Conservation (phyloP, 2,888 invertebrate genomes). For the Tetranychus piercei region DNA sequence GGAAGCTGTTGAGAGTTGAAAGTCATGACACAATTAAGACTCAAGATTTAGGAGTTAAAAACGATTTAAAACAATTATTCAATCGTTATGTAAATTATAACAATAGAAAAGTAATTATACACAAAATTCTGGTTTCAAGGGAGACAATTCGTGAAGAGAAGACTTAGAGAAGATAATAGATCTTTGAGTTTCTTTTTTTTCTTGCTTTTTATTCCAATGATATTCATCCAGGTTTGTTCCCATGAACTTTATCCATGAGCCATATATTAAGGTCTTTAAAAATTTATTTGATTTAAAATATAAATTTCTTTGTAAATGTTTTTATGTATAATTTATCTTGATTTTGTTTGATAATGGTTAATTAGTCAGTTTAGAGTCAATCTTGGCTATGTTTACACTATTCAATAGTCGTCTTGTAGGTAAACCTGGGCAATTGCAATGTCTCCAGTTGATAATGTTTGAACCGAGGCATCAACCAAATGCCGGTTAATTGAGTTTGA, state of each 20-base stretch:
- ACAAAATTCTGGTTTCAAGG: neutral
- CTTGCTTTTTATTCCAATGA: neutral
- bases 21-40: neutral
- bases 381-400: neutral
- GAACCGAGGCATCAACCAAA: conserved; percentile 45
- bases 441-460: conserved; percentile 75
- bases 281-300: neutral
- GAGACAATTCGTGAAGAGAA: neutral
- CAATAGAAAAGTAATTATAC: neutral
- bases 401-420: conserved; percentile 16
- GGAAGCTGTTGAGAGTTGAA: neutral
- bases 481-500: conserved; percentile 31
- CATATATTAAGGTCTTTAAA: too few species aligned
- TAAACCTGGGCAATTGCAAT: conserved; percentile 50
- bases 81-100: neutral
- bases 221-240: neutral
- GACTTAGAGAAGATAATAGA: neutral
- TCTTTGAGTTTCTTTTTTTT: neutral
- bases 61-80: neutral
- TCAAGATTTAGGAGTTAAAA: neutral
- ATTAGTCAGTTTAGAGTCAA: neutral
- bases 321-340: too few species aligned
- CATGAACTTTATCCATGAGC: neutral
- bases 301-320: neutral
- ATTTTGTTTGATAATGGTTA: too few species aligned